Conservation (phyloP, 2,113 vertebrate species). For the Crocuta crocuta region DNA sequence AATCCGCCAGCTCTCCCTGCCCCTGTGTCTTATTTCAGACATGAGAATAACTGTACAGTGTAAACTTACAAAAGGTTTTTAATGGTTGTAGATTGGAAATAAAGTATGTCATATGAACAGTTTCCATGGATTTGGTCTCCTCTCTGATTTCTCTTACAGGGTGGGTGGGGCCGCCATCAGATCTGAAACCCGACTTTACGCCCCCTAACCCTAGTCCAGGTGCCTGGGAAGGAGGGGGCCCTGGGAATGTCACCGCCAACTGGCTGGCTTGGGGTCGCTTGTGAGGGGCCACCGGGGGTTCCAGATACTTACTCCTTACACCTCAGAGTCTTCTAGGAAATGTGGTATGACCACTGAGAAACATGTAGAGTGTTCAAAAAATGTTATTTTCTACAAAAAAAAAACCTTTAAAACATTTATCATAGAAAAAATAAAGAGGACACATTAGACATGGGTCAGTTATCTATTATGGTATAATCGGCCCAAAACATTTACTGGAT, state of each 20-base stretch:
- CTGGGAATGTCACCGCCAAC: neutral
- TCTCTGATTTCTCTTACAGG: constrained; percentile 30
- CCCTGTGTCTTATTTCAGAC: constrained; percentile 75
- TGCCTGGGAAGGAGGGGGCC: neutral
- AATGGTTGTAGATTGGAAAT: constrained; percentile 84
- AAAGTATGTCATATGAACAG: constrained; percentile 82
- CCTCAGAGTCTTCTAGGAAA: constrained; percentile 4
- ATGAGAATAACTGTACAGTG: constrained; percentile 81
- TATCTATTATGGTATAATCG: neutral
- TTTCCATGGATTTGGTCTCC: constrained; percentile 46
- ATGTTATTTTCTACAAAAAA: neutral
- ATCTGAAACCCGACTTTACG: constrained; percentile 14
- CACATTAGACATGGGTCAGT: neutral
- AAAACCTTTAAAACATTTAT: neutral
- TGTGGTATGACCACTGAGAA: constrained; percentile 3
- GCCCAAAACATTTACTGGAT: neutral
- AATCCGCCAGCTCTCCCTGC: constrained; percentile 68
- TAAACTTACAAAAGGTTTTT: constrained; percentile 83
- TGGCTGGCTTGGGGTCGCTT: neutral
- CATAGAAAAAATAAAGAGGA: neutral
- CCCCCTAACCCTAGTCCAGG: neutral
- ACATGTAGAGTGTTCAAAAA: constrained; percentile 37
- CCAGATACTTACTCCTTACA: neutral
- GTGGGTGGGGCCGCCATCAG: neutral
- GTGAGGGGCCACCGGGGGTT: neutral